Evolutionary conservation across 2,797 vertebrate species (phyloP).

Genomic region (Nannoperca australis): DNA sequence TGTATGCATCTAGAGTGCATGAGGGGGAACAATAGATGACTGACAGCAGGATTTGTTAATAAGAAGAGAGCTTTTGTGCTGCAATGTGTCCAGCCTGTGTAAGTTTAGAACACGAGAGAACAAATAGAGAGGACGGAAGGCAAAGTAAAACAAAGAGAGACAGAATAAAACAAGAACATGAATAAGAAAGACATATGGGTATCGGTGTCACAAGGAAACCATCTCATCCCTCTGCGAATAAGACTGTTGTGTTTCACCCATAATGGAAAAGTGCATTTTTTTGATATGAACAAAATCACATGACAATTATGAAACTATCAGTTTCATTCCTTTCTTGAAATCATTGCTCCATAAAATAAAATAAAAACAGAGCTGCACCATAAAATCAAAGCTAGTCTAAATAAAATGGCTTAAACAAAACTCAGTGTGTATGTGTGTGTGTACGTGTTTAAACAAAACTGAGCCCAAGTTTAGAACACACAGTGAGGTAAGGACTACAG

Average conservation of each 20-base stretch:
- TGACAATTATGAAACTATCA: constrained; percentile 10
- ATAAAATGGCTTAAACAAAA: constrained; percentile 63
- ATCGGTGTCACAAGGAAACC: constrained; percentile 24
- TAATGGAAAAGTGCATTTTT: constrained; percentile 13
- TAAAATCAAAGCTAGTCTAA: constrained; percentile 59
- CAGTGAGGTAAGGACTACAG: constrained; percentile 41
- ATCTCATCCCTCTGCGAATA: constrained; percentile 16
- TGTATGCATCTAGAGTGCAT: constrained; percentile 12
- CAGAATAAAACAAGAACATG: constrained; percentile 21
- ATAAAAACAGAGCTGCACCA: constrained; percentile 41
- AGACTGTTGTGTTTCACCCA: constrained; percentile 18
- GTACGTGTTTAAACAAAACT: constrained; percentile 53
- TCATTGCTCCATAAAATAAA: constrained; percentile 2
- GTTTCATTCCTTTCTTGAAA: constrained; percentile 33
- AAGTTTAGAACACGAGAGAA: constrained; percentile 31
- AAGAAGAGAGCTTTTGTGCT: constrained; percentile 48
- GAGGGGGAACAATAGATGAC: constrained; percentile 64
- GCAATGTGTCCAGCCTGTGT: constrained; percentile 40
- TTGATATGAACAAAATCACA: constrained; percentile 26
- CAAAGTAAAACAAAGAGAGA: constrained; percentile 22
- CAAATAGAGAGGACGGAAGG: constrained; percentile 18
- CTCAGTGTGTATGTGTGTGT: constrained; percentile 17
- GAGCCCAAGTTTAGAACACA: constrained; percentile 46
- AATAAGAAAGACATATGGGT: constrained; percentile 13
- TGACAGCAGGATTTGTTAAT: constrained; percentile 70